A percentile compares a stretch with the other conserved stretches of the same genome.
Conservation (phyloP, 2,797 vertebrate genomes). For the Alosa sapidissima region DNA sequence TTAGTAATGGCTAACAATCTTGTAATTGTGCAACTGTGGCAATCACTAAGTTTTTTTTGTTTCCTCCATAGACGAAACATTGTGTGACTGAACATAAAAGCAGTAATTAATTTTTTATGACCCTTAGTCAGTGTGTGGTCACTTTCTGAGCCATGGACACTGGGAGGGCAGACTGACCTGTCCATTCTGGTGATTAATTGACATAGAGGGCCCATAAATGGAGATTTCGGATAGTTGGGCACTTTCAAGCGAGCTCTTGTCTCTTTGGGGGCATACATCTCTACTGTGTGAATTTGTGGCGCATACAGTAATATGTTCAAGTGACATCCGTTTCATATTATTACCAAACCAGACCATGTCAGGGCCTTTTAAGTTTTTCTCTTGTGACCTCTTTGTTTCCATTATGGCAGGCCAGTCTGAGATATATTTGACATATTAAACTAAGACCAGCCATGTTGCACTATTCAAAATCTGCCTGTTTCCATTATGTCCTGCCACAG, state of each 20-base stretch:
- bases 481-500: background rate
- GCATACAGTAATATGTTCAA: background rate
- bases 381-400: slow-evolving; percentile 2
- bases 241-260: background rate
- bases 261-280: background rate
- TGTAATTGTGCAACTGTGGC: background rate
- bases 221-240: background rate
- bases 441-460: background rate
- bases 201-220: background rate
- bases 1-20: background rate
- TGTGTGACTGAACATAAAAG: slow-evolving; percentile 36
- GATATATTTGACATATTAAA: slow-evolving; percentile 14
- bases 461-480: background rate
- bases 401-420: background rate
- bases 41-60: background rate
- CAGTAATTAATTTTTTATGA: slow-evolving; percentile 37
- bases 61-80: background rate
- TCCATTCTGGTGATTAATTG: background rate
- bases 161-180: background rate
- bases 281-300: background rate
- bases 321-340: background rate
- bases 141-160: background rate
- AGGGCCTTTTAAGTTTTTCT: background rate
- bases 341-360: background rate
- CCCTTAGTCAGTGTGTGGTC: slow-evolving; percentile 17